Conservation (phyloP, 2,888 invertebrate genomes). For the Ptychoptera contaminata region DNA sequence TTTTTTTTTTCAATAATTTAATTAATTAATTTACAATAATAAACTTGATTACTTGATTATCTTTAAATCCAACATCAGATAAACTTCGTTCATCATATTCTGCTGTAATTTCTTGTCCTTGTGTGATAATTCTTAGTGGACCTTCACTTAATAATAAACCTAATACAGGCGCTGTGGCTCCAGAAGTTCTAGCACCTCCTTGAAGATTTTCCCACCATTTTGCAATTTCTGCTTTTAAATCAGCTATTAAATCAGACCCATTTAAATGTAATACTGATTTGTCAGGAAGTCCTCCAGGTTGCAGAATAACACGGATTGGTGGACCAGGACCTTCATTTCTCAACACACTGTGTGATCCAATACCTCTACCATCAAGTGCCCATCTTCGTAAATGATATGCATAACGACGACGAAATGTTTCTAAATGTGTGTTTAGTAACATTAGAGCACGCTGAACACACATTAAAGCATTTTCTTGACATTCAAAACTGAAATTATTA, state of each 20-base stretch:
- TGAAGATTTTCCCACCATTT: conserved; percentile 75
- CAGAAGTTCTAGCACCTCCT: conserved; percentile 21
- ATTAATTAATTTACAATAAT: background rate
- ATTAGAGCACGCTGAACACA: conserved; percentile 82
- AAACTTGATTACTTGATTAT: conserved; percentile 55
- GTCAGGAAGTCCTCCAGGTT: conserved; percentile 77
- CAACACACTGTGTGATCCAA: conserved; percentile 52
- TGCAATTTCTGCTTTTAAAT: conserved; percentile 85
- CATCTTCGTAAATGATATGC: conserved; percentile 80
- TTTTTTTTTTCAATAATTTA: conserved; percentile 1
- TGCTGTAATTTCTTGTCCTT: conserved; percentile 82
- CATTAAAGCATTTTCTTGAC: conserved; percentile 62
- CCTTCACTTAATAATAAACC: conserved; percentile 63
- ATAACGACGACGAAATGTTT: conserved; percentile 76
- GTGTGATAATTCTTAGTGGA: conserved; percentile 80
- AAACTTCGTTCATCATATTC: conserved; percentile 86
- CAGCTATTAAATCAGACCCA: conserved; percentile 78
- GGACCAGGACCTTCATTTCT: conserved; percentile 39
- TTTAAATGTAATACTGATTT: conserved; percentile 68
- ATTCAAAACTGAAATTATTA: conserved; percentile 20
- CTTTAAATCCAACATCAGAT: conserved; percentile 85
- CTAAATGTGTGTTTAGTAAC: conserved; percentile 80
- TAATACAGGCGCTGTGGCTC: conserved; percentile 36
- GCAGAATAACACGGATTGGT: conserved; percentile 62
- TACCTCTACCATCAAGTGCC: conserved; percentile 68